Evolutionary conservation across 1,140 invertebrate species (phyloP), one percentile per base, ranked within the genome.

Genomic region (Teleopsis dalmanni): DNA sequence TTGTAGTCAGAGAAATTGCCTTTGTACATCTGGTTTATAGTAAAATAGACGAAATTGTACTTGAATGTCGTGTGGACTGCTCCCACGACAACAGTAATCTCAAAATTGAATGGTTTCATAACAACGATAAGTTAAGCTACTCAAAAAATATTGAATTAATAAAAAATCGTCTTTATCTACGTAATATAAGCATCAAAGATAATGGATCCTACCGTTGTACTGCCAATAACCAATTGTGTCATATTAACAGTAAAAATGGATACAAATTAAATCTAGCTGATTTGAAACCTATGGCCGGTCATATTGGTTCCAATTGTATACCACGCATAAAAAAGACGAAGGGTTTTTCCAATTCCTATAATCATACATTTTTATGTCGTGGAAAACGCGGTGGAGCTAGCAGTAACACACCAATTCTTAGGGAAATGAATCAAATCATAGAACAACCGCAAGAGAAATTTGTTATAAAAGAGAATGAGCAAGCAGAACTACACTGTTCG

Each of bases 21-120:
- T 75, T 66, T 14, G 84, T 88, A 10, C 77, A 81, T 46, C 65
- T 87, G 38, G 76, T 82, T 54, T 73, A 77, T 53, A 43, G 59
- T 70, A 48, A 81, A 81, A 44, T 72, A 59, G 43, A 69, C 40
- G 81, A 87, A 54, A 72, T 88, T 42, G 74, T 80, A 40, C 73
- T 90, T 26, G 78, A 81, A 54, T 90, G 87, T 72, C 80, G 83
- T 55, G 80, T 84, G 44, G 81, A 85, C 29, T 85, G 84, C 19
- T 84, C 81, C 53, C 60, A 60, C 1, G 62, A 59, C 29, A 54
- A 58, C n/a, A 81, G 83, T 18, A 81, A 85, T 47, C 78, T 87
- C 35, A 72, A 76, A 53, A 80, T 82, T 57, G 78, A 86, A 60
- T 90, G 86, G 86, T 87, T 83, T 72, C 82, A 83, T 46, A 87